A percentile compares a stretch with the other conserved stretches of the same genome.
Evolutionary conservation across 1,140 invertebrate genomes (phyloP).

Genomic region (Temnothorax longispinosus): DNA sequence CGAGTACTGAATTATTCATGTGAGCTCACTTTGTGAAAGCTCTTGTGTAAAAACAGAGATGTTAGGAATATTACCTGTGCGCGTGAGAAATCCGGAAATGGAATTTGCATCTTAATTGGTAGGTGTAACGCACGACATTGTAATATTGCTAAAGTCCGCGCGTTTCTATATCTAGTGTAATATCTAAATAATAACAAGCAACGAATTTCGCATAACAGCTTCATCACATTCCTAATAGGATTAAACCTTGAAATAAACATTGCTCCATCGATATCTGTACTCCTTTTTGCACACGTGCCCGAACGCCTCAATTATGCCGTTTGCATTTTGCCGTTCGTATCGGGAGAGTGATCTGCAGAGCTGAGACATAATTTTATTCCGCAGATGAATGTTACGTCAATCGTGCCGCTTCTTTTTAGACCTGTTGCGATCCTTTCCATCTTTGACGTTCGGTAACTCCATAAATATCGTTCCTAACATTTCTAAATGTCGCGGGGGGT

Average conservation of each 20-base stretch:
- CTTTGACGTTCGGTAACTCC: neutral
- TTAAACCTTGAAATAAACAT: neutral
- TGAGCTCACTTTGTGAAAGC: neutral
- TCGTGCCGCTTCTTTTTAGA: neutral
- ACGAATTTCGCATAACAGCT: neutral
- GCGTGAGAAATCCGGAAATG: neutral
- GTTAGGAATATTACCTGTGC: neutral
- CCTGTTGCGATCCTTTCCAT: no score
- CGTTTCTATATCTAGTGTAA: neutral
- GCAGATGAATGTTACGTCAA: neutral
- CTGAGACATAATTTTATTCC: neutral
- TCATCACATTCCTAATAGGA: no score
- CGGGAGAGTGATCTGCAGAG: neutral
- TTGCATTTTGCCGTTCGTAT: neutral
- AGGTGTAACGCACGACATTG: neutral
- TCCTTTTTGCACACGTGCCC: neutral
- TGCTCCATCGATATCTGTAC: neutral
- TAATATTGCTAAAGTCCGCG: neutral
- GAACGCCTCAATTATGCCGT: neutral
- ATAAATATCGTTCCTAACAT: neutral
- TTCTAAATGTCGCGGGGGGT: neutral
- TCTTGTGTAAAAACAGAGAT: neutral
- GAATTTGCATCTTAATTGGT: constrained; percentile 30
- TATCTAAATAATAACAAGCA: neutral
- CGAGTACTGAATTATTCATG: constrained; percentile 21